phyloP scores from a whole-genome alignment of 2,797 vertebrate genomes.

The Catharus ustulatus region DNA sequence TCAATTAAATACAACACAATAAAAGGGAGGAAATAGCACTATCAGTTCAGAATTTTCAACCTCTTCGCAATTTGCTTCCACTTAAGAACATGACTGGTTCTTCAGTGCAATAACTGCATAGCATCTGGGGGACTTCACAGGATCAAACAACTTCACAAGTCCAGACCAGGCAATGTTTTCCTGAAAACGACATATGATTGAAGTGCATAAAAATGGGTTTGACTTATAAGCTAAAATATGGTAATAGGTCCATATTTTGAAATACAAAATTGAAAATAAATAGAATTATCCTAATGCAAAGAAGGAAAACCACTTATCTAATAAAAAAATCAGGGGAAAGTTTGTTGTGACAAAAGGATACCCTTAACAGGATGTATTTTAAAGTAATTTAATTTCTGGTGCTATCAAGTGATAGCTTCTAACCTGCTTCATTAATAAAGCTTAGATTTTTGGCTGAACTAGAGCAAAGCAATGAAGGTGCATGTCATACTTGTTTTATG shows the following conservation, averaged over 20 bases:
- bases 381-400: not conserved
- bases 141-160: slow-evolving; percentile 83
- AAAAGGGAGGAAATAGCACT: not conserved
- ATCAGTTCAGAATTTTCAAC: not conserved
- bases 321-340: not conserved
- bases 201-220: slow-evolving; percentile 35
- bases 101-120: slow-evolving; percentile 82
- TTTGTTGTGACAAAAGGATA: not conserved
- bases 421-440: not conserved
- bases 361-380: not conserved
- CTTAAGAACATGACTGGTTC: slow-evolving; percentile 55
- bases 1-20: slow-evolving; percentile 11
- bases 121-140: slow-evolving; percentile 83
- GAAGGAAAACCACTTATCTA: not conserved
- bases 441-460: not conserved
- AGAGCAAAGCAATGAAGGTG: slow-evolving; percentile 3
- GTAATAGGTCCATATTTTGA: not conserved
- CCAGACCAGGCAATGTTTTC: slow-evolving; percentile 78
- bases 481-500: not conserved
- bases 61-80: slow-evolving; percentile 39
- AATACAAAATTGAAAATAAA: slow-evolving; percentile 17
- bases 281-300: not conserved
- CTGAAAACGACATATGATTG: slow-evolving; percentile 73
- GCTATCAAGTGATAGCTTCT: not conserved
- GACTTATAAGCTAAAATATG: slow-evolving; percentile 5